A percentile compares a stretch with the other conserved stretches of the same genome.
phyloP scores from a whole-genome alignment of 2,113 vertebrate species.

The Lepus europaeus region DNA sequence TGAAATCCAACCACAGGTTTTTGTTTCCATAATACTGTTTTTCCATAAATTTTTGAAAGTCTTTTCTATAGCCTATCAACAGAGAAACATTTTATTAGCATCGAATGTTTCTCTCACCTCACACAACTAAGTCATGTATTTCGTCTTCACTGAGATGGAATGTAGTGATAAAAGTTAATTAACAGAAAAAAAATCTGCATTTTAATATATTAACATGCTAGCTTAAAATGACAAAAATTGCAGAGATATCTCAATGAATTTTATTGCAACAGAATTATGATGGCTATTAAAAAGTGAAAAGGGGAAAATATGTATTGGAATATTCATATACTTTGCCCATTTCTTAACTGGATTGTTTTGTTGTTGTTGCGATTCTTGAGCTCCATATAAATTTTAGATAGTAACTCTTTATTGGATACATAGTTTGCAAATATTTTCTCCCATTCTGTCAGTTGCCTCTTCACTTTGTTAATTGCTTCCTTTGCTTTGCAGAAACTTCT shows the following conservation, averaged over 20 bases:
- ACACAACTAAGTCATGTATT: conserved; percentile 55
- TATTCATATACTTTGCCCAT: no score
- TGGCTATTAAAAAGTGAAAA: conserved; percentile 52
- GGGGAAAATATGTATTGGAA: conserved; percentile 36
- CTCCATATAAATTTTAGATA: no score
- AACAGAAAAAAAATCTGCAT: neutral
- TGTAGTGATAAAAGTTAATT: conserved; percentile 68
- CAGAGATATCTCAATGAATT: neutral
- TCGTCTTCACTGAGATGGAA: conserved; percentile 69
- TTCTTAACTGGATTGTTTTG: no score
- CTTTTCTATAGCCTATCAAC: conserved; percentile 21
- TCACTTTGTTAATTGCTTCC: no score
- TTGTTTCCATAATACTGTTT: no score
- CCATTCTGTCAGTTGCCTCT: no score
- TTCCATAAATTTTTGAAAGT: no score
- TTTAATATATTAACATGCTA: conserved; percentile 72
- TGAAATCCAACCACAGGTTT: no score
- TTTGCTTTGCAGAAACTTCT: no score
- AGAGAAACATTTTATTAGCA: neutral
- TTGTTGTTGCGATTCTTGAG: no score
- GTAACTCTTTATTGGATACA: no score
- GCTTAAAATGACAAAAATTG: conserved; percentile 41
- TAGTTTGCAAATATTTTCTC: no score
- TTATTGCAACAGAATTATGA: conserved; percentile 67
- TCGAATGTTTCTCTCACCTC: neutral